Evolutionary conservation across 2,797 vertebrate species (phyloP), one percentile per base, ranked within the genome.

Genomic region (Trachurus trachurus): DNA sequence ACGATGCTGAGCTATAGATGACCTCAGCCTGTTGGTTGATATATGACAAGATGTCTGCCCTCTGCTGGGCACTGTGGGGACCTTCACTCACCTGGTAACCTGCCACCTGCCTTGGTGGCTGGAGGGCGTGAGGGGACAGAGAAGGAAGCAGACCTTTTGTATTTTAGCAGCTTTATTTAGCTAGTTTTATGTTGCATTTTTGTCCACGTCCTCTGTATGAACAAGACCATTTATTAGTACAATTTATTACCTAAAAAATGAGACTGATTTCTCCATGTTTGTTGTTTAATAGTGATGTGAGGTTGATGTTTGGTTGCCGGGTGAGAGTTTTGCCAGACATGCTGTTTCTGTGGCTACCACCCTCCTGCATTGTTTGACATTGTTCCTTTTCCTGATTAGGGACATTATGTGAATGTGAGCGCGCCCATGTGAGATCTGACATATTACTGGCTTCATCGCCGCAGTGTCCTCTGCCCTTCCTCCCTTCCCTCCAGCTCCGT

Each of bases 381-480:
- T 81, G 75, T 59, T 83, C 54, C 54, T 42, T 49, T 34, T 72
- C 47, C 72, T 73, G 9, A 82, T 83, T 53, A 52, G 75, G 57
- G 37, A 66, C 76, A 61, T 79, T n/a, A 68, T 65, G 65, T 67
- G 63, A 62, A 86, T 60, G 74, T 29, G 64, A 83, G 79, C 22
- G 6, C 17, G 50, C 76, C 74, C 74, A 73, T 84, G 87, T 87
- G 78, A 89, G 79, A 88, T 84, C 80, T 92, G 91, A 91, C 90
- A 92, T 88, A 87, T 88, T 83, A 87, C 76, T 50, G 72, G 80
- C 82, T 88, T 83, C 82, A 82, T 80, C 87, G 82, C 87, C 77
- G 87, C 90, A 90, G 88, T 89, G 90, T 92, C 87, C 91, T 91
- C 87, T 91, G 90, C 86, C 85, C 87, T 85, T 74, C 67, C 80